Percentiles rank a stretch among this genome's conserved stretches.
These are phyloP conservation scores for Buceros bicornis DNA, from an alignment of 2,797 vertebrate species.

Conservation along the genomic window DNA sequence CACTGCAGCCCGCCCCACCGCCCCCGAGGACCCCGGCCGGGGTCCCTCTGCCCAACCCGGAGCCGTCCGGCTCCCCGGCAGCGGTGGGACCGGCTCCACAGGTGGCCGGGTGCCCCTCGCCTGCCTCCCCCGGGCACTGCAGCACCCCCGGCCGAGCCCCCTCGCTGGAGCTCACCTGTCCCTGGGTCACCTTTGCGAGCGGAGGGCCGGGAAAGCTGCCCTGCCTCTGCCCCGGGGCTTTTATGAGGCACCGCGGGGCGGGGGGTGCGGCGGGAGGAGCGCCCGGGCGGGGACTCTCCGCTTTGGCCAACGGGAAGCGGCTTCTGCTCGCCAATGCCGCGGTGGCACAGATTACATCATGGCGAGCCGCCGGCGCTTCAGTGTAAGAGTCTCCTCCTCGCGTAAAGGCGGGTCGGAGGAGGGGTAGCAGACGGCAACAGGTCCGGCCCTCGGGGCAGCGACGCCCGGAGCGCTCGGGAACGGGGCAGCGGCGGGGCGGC, in stretches of 20 bases:
- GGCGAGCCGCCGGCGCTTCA: constrained; percentile 69
- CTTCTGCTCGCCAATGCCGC: constrained; percentile 20
- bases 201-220: constrained; percentile 23
- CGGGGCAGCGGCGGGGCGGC: neutral
- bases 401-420: neutral
- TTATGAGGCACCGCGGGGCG: constrained; percentile 58
- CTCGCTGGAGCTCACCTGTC: neutral
- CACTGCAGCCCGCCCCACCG: neutral
- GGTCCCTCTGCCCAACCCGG: neutral
- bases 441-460: neutral
- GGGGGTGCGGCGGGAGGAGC: constrained; percentile 59
- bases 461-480: neutral
- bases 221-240: constrained; percentile 44
- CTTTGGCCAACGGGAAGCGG: constrained; percentile 65
- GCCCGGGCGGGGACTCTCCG: constrained; percentile 50
- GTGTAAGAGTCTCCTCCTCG: constrained; percentile 60
- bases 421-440: constrained; percentile 1
- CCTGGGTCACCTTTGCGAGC: neutral
- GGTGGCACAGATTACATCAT: constrained; percentile 80
- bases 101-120: neutral
- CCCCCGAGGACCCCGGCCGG: neutral
- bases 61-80: neutral
- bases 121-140: neutral
- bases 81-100: neutral
- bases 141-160: neutral